Conservation (phyloP, 2,888 invertebrate species). For the Sesamia inferens region DNA sequence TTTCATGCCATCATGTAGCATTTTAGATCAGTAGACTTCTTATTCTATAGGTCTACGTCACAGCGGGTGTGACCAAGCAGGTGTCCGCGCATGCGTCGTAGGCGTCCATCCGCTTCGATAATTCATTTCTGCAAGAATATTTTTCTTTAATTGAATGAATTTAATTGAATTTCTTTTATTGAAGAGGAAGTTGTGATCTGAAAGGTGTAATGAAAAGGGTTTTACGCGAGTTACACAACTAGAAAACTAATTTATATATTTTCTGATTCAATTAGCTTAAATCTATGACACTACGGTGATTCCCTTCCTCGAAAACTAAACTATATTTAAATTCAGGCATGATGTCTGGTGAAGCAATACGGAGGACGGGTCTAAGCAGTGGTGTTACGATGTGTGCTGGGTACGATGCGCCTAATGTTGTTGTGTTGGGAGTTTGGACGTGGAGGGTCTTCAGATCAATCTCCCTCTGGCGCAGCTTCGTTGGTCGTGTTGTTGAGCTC, state of each 20-base stretch:
- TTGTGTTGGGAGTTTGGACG: no score
- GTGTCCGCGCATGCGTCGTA: conserved; percentile 28
- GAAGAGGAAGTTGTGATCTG: background rate
- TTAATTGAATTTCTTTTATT: conserved; percentile 4
- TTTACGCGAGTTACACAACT: background rate
- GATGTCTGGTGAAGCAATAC: no score
- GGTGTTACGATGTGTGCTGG: no score
- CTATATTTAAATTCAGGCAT: no score
- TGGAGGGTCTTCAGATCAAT: no score
- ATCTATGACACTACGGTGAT: no score
- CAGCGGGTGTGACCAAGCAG: conserved; percentile 33
- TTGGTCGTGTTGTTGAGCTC: no score
- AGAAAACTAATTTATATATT: background rate
- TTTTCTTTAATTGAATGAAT: background rate
- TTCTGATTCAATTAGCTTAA: background rate
- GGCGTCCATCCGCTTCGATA: conserved; percentile 18
- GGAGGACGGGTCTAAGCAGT: no score
- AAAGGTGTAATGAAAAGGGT: background rate
- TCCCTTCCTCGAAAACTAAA: no score
- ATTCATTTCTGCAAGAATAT: conserved; percentile 12
- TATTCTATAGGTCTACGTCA: conserved; percentile 10
- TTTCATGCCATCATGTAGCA: background rate
- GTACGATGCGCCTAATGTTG: no score
- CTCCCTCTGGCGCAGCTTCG: no score
- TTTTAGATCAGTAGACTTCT: no score